Conservation (phyloP, 2,888 invertebrate genomes). For the Hecatera dysodea region DNA sequence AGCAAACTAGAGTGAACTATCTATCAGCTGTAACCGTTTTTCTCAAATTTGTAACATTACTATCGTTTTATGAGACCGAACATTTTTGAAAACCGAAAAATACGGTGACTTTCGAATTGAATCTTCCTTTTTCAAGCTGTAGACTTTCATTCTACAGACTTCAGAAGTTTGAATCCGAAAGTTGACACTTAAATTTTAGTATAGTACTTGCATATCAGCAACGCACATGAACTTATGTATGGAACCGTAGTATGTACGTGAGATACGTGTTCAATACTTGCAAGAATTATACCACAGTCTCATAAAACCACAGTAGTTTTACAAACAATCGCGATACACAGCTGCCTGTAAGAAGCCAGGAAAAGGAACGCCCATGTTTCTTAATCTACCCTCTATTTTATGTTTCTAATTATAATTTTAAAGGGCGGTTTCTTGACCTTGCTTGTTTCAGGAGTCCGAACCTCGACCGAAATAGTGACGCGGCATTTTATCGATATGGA, state of each 20-base stretch:
- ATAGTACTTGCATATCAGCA: neutral
- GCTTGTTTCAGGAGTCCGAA: conserved; percentile 89
- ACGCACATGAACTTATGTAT: neutral
- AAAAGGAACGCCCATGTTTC: conserved; percentile 86
- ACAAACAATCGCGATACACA: conserved; percentile 21
- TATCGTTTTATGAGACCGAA: conserved; percentile 22
- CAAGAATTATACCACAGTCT: conserved; percentile 2
- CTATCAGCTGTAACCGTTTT: conserved; percentile 43
- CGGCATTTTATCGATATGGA: conserved; percentile 88
- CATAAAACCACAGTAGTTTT: conserved; percentile 6
- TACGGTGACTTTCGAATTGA: neutral
- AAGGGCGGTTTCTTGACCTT: conserved; percentile 86
- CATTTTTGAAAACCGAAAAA: neutral
- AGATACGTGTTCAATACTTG: neutral
- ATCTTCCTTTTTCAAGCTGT: neutral
- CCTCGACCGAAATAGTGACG: conserved; percentile 88
- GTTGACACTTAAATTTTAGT: neutral
- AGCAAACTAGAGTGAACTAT: conserved; percentile 61
- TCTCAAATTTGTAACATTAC: conserved; percentile 4
- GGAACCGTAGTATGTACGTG: neutral
- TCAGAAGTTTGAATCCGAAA: conserved; percentile 3
- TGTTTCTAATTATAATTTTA: conserved; percentile 64
- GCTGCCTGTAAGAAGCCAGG: conserved; percentile 88
- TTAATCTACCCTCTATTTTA: conserved; percentile 40
- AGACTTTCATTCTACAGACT: neutral